Conservation (phyloP, 1,140 invertebrate species). For the Bradysia coprophila region DNA sequence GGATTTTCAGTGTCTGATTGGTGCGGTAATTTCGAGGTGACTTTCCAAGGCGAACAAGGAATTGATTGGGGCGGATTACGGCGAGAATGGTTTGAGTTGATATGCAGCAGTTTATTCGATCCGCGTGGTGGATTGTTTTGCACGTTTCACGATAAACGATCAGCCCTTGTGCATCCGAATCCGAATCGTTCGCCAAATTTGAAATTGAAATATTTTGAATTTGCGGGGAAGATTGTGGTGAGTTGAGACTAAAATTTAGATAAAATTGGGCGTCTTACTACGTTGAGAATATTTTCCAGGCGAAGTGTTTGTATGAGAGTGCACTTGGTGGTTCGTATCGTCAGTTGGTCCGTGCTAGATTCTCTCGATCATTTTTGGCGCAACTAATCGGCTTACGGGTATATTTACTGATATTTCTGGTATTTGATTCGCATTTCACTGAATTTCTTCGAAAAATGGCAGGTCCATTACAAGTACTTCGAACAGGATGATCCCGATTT, state of each 20-base stretch:
- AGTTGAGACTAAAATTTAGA: too few relatives aligned
- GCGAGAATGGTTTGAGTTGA: conserved; percentile 83
- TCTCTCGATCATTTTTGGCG: conserved; percentile 83
- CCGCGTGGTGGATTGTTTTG: conserved; percentile 62
- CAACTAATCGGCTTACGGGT: conserved; percentile 80
- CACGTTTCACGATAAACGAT: conserved; percentile 67
- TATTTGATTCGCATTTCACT: too few relatives aligned
- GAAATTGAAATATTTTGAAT: conserved; percentile 81
- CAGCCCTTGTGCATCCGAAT: conserved; percentile 80
- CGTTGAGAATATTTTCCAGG: too few relatives aligned
- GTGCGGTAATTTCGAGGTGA: conserved; percentile 86
- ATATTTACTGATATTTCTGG: too few relatives aligned
- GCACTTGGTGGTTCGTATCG: conserved; percentile 72
- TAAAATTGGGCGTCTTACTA: conserved; percentile 56
- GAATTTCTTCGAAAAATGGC: too few relatives aligned
- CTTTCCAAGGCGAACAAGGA: conserved; percentile 79
- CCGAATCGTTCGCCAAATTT: conserved; percentile 48
- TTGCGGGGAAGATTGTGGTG: conserved; percentile 88
- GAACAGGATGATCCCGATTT: conserved; percentile 90
- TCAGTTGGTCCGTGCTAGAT: conserved; percentile 74
- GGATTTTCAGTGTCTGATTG: conserved; percentile 55
- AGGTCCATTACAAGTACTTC: conserved; percentile 94
- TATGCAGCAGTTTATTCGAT: conserved; percentile 76
- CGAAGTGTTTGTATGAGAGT: conserved; percentile 56
- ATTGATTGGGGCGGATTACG: conserved; percentile 87